Base-by-base conservation (phyloP, 2,113 vertebrate genomes). In the Hyla sarda region DNA sequence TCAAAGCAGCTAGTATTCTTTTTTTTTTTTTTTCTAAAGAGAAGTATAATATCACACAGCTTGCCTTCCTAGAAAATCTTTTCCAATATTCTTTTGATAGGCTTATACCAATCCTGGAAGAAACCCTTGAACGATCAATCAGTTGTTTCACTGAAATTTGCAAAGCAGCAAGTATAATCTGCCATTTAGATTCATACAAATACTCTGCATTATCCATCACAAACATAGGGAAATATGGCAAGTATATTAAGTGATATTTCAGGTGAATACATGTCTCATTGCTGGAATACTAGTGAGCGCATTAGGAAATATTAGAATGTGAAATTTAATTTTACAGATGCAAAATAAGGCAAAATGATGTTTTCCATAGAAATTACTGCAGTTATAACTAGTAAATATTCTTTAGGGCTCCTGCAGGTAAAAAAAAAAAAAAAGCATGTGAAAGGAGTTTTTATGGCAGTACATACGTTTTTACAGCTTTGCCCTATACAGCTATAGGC, bases 81-180 rank as follows among this genome's bases (percentile, higher is more conserved):
- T 56, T 80, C 50, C 84, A 47, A 50, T 81, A 73, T 86, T 58
- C 76, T 60, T 86, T 86, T 86, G 84, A 86, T 86, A 86, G 52
- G 76, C 76, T 86, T 86, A 80, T 73, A 86, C 84, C 76, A 86
- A 81, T 71, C 76, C 76, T 71, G 62, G 60, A 80, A 72, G 76
- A 50, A 58, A 80, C 21, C 52, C 76, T 86, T 80, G 50, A 86
- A 80, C 12, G 76, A 86, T 80, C 65, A 86, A 86, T 80, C 62
- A 71, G 21, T 41, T 69, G 76, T 79, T 84, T 85, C 75, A 79
- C 45, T 79, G 71, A 30, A 85, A 52, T 71, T 71, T 79, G 84
- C 84, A 85, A 85, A 71, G 58, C 48, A 80, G 84, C 62, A 73
- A 80, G 54, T 6, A 23, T 32, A 86, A 80, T 86, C 28, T 80